Evolutionary conservation across 2,113 vertebrate genomes (phyloP).

Genomic region (Scytalopus superciliaris): DNA sequence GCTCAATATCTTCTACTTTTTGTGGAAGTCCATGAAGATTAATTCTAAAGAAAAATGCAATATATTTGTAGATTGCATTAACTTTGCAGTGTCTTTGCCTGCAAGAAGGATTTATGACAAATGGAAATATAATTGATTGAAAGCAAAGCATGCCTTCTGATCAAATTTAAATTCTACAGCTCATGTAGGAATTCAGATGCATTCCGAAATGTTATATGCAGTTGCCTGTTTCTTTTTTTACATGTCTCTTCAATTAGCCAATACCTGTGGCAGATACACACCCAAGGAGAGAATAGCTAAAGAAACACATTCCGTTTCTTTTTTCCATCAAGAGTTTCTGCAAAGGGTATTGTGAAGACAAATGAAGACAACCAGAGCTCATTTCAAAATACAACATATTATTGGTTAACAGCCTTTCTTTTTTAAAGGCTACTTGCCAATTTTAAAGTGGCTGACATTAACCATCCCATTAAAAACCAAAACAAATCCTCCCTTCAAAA

Average conservation of each 20-base stretch:
- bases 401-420: neutral
- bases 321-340: neutral
- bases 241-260: neutral
- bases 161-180: neutral
- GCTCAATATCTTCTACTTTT: neutral
- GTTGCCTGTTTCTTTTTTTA: neutral
- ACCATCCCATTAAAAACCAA: neutral
- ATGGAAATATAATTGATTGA: constrained; percentile 4
- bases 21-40: neutral
- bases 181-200: neutral
- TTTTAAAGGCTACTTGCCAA: neutral
- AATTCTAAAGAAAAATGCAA: neutral
- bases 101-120: neutral
- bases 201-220: neutral
- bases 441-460: neutral
- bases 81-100: neutral
- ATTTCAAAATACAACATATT: neutral
- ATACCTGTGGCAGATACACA: neutral
- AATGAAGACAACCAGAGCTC: neutral
- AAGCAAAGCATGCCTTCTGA: neutral
- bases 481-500: constrained; percentile 3
- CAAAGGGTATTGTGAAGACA: neutral
- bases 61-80: neutral
- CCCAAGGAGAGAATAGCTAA: neutral
- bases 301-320: neutral